These are phyloP conservation scores for Neoitamus cyanurus DNA, from an alignment of 2,888 invertebrate genomes.

Conservation along the genomic window DNA sequence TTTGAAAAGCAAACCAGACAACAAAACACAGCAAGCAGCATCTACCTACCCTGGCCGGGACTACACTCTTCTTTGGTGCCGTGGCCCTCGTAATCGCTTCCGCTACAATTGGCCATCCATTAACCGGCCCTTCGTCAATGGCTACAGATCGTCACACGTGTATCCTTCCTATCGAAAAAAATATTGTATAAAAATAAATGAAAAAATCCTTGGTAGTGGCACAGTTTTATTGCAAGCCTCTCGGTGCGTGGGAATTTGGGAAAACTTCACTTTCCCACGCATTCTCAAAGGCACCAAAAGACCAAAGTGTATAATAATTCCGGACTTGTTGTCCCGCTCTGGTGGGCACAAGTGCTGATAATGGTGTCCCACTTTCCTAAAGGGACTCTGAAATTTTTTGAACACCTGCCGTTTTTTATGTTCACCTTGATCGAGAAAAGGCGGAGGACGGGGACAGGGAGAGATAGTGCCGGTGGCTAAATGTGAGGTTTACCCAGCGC, in stretches of 20 bases:
- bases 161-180: conserved; percentile 15
- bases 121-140: conserved; percentile 38
- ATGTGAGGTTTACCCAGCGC: background rate
- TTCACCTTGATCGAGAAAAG: conserved; percentile 9
- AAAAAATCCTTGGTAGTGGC: background rate
- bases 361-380: conserved; percentile 12
- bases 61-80: background rate
- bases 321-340: conserved; percentile 7
- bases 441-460: background rate
- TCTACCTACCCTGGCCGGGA: background rate
- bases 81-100: conserved; percentile 21
- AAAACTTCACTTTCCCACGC: conserved; percentile 60
- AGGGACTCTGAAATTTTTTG: conserved; percentile 12
- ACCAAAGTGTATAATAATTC: background rate
- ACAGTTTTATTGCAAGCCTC: conserved; percentile 7
- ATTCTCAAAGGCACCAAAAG: conserved; percentile 27
- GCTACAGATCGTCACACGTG: conserved; percentile 5
- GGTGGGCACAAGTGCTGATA: background rate
- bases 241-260: conserved; percentile 60
- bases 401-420: conserved; percentile 65
- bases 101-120: conserved; percentile 47
- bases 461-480: background rate
- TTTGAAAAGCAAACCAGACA: background rate
- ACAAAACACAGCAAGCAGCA: background rate
- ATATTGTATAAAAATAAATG: background rate